Percentiles rank a stretch among this genome's conserved stretches.
Conservation (phyloP, 2,888 invertebrate species). For the Tetragonisca angustula region DNA sequence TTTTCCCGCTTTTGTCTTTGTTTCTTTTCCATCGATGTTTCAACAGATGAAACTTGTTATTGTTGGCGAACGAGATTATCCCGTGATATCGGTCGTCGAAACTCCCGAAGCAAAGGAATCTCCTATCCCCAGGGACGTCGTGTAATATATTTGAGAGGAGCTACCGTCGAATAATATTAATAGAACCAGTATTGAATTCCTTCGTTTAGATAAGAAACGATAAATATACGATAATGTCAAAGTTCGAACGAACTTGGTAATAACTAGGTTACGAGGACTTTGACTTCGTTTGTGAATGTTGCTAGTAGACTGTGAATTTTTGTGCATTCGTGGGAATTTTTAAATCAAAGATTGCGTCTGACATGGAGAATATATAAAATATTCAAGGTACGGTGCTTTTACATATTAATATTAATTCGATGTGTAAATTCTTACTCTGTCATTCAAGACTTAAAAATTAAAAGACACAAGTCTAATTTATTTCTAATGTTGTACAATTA, state of each 20-base stretch:
- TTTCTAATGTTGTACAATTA: too few species aligned
- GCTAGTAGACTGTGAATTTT: not conserved
- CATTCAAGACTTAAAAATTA: too few species aligned
- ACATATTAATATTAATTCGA: too few species aligned
- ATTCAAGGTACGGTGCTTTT: too few species aligned
- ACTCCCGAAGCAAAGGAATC: not conserved
- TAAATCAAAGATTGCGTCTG: not conserved
- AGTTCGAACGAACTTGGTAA: not conserved
- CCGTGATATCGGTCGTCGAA: not conserved
- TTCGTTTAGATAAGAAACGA: not conserved
- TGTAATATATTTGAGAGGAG: not conserved
- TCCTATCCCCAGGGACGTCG: too few species aligned
- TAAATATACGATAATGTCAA: not conserved
- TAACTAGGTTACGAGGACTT: not conserved
- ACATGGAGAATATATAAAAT: too few species aligned
- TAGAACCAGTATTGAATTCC: not conserved
- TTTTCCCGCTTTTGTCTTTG: not conserved
- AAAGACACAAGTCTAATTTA: too few species aligned
- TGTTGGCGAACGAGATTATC: not conserved
- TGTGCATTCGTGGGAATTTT: not conserved
- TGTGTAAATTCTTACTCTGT: too few species aligned
- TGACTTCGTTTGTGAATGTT: not conserved
- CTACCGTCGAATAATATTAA: not conserved
- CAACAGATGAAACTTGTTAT: not conserved
- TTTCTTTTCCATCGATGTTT: not conserved